phyloP scores from a whole-genome alignment of 2,797 vertebrate genomes.

The Tapirus indicus region DNA sequence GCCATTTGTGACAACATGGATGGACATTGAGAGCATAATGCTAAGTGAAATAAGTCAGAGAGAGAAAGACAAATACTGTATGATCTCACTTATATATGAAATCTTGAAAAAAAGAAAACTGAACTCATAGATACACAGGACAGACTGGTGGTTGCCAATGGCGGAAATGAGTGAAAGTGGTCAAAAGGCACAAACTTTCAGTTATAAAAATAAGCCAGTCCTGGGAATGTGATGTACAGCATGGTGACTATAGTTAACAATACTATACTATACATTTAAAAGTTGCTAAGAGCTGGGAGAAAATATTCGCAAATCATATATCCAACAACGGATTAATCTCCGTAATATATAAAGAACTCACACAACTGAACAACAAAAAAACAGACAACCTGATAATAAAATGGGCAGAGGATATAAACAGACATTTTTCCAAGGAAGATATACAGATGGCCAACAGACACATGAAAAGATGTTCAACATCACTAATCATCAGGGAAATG shows the following conservation, averaged over 20 bases:
- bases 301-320: too few relatives aligned
- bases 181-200: not conserved
- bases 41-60: not conserved
- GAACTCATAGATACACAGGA: not conserved
- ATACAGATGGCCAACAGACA: too few relatives aligned
- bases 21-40: not conserved
- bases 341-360: too few relatives aligned
- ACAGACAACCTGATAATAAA: too few relatives aligned
- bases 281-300: not conserved
- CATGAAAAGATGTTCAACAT: too few relatives aligned
- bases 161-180: not conserved
- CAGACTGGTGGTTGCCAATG: not conserved
- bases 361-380: too few relatives aligned
- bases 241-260: not conserved
- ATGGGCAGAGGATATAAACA: too few relatives aligned
- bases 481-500: too few relatives aligned
- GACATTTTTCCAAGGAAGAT: too few relatives aligned
- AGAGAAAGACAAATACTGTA: not conserved
- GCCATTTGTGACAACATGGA: not conserved
- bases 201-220: not conserved
- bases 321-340: too few relatives aligned
- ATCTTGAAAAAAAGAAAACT: not conserved
- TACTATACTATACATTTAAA: not conserved
- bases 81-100: not conserved
- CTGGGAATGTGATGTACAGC: not conserved